Conservation (phyloP, 2,797 vertebrate species). For the Enteromius thamalakanensis region DNA sequence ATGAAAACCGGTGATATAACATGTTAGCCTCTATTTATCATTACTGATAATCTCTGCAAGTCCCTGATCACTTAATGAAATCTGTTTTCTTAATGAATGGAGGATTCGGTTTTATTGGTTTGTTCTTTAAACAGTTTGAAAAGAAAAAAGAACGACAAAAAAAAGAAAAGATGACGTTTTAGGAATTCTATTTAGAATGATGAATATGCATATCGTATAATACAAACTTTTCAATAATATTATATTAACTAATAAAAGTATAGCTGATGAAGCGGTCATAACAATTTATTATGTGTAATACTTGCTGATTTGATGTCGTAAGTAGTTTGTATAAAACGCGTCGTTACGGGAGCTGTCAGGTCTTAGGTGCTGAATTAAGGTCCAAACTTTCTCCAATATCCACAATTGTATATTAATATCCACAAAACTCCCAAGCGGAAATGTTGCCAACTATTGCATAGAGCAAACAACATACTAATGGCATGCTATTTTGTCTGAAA, state of each 20-base stretch:
- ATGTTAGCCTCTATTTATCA: conserved; percentile 13
- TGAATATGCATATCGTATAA: background rate
- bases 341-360: background rate
- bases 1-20: background rate
- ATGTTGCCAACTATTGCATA: background rate
- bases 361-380: conserved; percentile 1
- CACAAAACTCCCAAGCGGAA: background rate
- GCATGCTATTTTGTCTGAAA: background rate
- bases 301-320: background rate
- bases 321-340: background rate
- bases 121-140: background rate
- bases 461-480: background rate
- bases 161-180: background rate
- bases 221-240: background rate
- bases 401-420: background rate
- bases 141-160: background rate
- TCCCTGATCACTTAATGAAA: conserved; percentile 5
- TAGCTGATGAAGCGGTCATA: background rate
- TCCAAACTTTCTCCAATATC: background rate
- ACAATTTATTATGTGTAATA: background rate
- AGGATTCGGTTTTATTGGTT: background rate
- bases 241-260: background rate
- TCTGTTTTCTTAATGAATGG: conserved; percentile 4
- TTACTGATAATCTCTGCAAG: conserved; percentile 33
- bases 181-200: background rate